phyloP scores from a whole-genome alignment of 1,140 invertebrate genomes.

The Pseudomyrmex flavicornis region DNA sequence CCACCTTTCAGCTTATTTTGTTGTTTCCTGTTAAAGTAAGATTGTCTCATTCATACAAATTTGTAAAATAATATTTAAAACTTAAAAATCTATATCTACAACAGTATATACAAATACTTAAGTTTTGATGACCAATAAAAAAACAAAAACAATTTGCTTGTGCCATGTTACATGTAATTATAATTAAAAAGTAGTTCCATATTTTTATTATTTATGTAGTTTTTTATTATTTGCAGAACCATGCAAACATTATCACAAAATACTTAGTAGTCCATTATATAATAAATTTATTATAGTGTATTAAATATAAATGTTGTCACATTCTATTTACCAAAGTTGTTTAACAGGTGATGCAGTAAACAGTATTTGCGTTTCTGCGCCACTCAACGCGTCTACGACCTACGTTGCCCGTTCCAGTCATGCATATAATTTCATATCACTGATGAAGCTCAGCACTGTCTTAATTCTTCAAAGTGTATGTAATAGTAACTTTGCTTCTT shows the following conservation, averaged over 20 bases:
- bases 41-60: background rate
- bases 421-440: conserved; percentile 84
- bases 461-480: conserved; percentile 19
- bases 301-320: background rate
- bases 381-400: conserved; percentile 85
- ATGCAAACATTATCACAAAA: no score
- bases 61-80: conserved; percentile 9
- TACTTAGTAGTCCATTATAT: no score
- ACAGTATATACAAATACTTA: background rate
- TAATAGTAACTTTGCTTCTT: no score
- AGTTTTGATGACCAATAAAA: background rate
- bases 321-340: conserved; percentile 40
- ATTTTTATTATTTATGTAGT: background rate
- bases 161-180: no score
- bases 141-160: no score
- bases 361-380: conserved; percentile 83
- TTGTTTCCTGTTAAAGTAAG: conserved; percentile 75
- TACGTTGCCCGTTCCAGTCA: conserved; percentile 85
- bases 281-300: no score
- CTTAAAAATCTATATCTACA: background rate
- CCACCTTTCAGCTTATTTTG: conserved; percentile 79
- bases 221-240: conserved; percentile 2
- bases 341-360: conserved; percentile 6
- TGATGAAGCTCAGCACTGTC: conserved; percentile 48
- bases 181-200: background rate